Conservation (phyloP, 1,140 invertebrate species). For the Saccostrea glomerata region DNA sequence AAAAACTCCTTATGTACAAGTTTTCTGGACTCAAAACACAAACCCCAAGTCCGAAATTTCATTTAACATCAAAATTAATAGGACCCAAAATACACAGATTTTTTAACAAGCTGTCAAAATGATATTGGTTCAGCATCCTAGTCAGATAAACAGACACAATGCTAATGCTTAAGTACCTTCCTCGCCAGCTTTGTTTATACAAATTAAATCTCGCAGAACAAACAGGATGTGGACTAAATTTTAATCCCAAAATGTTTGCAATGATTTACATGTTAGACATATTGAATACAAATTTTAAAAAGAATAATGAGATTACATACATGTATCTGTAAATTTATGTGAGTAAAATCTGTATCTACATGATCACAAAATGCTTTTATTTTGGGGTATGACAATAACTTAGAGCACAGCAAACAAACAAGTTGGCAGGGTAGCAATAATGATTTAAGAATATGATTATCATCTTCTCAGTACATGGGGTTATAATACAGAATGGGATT, state of each 20-base stretch:
- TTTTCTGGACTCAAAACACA: too few species aligned
- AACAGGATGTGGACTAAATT: not conserved
- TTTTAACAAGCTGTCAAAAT: not conserved
- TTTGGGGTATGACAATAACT: not conserved
- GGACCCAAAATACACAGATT: not conserved
- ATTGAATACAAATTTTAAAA: not conserved
- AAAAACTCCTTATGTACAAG: too few species aligned
- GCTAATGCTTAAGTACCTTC: not conserved
- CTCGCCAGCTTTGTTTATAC: not conserved
- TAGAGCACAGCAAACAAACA: not conserved
- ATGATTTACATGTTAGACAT: not conserved
- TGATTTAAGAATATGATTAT: not conserved
- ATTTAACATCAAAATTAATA: too few species aligned
- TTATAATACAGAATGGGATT: not conserved
- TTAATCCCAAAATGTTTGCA: not conserved
- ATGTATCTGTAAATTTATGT: not conserved
- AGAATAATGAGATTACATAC: not conserved
- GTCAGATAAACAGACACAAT: not conserved
- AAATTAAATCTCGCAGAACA: not conserved
- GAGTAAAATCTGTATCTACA: conserved; percentile 21
- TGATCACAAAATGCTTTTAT: conserved; percentile 36
- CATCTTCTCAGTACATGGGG: not conserved
- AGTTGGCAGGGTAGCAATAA: not conserved
- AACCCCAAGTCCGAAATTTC: too few species aligned
- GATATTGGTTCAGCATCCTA: too few species aligned